Conservation (phyloP, 2,113 vertebrate species). For the Mirza zaza region DNA sequence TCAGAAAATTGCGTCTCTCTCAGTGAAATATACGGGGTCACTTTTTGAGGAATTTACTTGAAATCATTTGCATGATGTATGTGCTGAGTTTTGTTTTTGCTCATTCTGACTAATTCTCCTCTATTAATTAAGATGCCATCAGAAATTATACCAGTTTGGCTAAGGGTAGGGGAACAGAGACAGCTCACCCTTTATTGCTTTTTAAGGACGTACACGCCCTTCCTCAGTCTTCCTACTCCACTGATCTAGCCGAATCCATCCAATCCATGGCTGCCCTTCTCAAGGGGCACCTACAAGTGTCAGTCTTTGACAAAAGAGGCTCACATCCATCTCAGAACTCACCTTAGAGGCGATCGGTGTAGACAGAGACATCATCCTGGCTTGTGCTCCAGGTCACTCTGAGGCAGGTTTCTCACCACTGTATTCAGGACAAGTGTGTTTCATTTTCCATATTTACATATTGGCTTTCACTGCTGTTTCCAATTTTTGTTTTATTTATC, state of each 20-base stretch:
- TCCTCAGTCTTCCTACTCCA: not conserved
- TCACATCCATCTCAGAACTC: not conserved
- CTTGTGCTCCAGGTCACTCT: not conserved
- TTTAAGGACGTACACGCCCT: not conserved
- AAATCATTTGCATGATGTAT: not conserved
- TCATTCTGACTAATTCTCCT: not conserved
- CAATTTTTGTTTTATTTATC: not conserved
- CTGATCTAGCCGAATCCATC: not conserved
- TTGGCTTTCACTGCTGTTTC: not conserved
- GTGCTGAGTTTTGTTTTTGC: constrained; percentile 29
- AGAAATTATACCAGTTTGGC: constrained; percentile 10
- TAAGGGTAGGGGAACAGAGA: not conserved
- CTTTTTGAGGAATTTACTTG: constrained; percentile 7
- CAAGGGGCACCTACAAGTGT: not conserved
- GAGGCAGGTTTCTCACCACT: not conserved
- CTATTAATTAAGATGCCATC: not conserved
- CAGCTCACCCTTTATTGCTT: not conserved
- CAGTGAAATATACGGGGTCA: not conserved
- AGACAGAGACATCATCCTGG: not conserved
- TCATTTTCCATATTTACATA: not conserved
- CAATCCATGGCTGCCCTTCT: not conserved
- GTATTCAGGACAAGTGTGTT: not conserved
- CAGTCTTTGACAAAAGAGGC: not conserved
- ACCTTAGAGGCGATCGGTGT: not conserved
- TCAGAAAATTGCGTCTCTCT: not conserved